Evolutionary conservation across 2,888 invertebrate genomes (phyloP), one percentile per base, ranked within the genome.

Genomic region (Drosophila koepferae): DNA sequence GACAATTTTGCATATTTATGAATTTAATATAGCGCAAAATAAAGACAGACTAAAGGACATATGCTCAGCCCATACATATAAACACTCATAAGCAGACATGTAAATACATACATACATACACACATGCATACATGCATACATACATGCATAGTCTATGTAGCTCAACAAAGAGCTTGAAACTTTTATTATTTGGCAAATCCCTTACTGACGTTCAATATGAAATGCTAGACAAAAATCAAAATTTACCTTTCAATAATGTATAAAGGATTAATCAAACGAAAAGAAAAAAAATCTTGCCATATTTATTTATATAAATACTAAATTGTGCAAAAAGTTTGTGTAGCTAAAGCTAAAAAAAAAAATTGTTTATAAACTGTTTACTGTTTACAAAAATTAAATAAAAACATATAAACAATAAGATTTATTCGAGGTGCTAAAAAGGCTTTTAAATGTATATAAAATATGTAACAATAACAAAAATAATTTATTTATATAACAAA

Each of bases 11-110:
- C 78, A 81, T 82, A 89, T 89, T 80, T 86, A 89, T 87, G 82
- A 83, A 90, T 89, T 89, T 84, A 89, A 90, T 91, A 90, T 73
- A 69, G 77, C 80, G 81, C 86, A 89, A 88, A 88, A 88, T 90
- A 82, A 86, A 90, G 80, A 80, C 76, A 76, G 77, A 28, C 74
- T 71, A 68, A 71, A 70, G 66, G 59, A 75, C 56, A 53, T 12
- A 62, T 16, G 14, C 31, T 23, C 9, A 59, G 61, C 51, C 31
- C 41, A 44, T 20, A 43, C 9, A 38, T 23, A 59, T 23, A 59
- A 12, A 48, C 49, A 8, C 46, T 23, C 46, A 46, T 4, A 49
- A 9, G 34, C 14, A 46, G 23, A 59, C 7, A 31, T 36, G 40
- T 5, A 28, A n/a, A 44, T 43, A 48, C 1, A 23, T 10, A 46